Evolutionary conservation across 1,140 invertebrate species (phyloP).

Genomic region (Oscheius sp.): DNA sequence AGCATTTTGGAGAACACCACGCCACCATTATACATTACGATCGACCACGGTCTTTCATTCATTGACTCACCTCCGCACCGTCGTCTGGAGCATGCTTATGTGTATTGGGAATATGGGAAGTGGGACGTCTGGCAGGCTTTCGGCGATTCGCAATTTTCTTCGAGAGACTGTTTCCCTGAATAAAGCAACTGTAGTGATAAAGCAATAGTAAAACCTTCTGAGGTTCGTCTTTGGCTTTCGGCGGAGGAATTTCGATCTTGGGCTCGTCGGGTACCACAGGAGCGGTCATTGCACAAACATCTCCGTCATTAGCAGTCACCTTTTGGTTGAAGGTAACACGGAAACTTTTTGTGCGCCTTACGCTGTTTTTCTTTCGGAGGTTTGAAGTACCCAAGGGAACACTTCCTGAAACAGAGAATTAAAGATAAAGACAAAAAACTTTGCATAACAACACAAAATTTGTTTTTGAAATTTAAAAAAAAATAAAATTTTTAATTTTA

Average conservation of each 20-base stretch:
- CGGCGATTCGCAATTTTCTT: neutral
- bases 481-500: too few relatives aligned
- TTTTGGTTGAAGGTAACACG: neutral
- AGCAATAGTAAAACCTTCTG: neutral
- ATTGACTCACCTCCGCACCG: too few relatives aligned
- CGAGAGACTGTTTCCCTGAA: neutral
- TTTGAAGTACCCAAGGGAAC: neutral
- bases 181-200: neutral
- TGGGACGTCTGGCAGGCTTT: neutral
- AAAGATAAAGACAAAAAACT: neutral
- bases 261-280: neutral
- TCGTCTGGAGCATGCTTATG: neutral
- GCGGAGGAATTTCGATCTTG: neutral
- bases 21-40: too few relatives aligned
- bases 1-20: too few relatives aligned
- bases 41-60: too few relatives aligned
- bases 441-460: too few relatives aligned
- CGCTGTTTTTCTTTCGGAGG: neutral
- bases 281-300: neutral
- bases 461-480: too few relatives aligned
- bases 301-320: neutral
- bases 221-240: neutral
- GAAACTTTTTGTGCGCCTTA: neutral
- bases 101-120: neutral
- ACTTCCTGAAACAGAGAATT: neutral